These are phyloP conservation scores for Urechis unicinctus DNA, from an alignment of 2,888 invertebrate species.

Conservation along the genomic window DNA sequence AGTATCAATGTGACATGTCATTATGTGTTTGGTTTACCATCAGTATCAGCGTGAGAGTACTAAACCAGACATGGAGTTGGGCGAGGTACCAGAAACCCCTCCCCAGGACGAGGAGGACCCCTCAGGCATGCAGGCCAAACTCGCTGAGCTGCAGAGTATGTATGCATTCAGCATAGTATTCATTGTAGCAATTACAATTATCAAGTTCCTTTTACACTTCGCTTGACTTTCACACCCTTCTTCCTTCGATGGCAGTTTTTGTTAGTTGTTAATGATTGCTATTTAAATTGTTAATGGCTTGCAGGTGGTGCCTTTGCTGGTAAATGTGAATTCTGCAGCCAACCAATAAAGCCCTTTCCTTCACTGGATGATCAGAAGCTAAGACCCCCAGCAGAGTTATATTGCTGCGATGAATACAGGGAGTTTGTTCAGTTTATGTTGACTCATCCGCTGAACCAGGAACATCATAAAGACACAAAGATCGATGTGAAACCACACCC, in stretches of 20 bases:
- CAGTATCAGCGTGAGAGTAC: slow-evolving; percentile 18
- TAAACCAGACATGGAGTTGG: not conserved
- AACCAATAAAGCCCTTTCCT: slow-evolving; percentile 38
- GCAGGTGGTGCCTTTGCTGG: slow-evolving; percentile 11
- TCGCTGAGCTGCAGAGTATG: too few species aligned
- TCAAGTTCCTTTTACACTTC: too few species aligned
- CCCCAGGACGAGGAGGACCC: not conserved
- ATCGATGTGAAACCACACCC: slow-evolving; percentile 41
- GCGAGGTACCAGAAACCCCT: not conserved
- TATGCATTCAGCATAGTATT: too few species aligned
- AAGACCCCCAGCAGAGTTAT: slow-evolving; percentile 36
- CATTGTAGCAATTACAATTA: too few species aligned
- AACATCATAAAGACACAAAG: slow-evolving; percentile 27
- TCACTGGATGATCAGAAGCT: slow-evolving; percentile 37
- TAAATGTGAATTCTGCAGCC: slow-evolving; percentile 43
- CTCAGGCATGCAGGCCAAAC: not conserved
- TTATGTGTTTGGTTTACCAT: too few species aligned
- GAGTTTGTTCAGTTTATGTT: slow-evolving; percentile 43
- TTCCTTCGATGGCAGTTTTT: too few species aligned
- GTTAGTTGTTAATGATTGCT: not conserved
- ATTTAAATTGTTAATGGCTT: not conserved
- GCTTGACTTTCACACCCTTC: too few species aligned
- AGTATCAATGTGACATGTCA: too few species aligned
- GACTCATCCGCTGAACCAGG: slow-evolving; percentile 25
- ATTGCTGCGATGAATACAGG: slow-evolving; percentile 44